Conservation (phyloP, 1,140 invertebrate species). For the Drosophila bocqueti region DNA sequence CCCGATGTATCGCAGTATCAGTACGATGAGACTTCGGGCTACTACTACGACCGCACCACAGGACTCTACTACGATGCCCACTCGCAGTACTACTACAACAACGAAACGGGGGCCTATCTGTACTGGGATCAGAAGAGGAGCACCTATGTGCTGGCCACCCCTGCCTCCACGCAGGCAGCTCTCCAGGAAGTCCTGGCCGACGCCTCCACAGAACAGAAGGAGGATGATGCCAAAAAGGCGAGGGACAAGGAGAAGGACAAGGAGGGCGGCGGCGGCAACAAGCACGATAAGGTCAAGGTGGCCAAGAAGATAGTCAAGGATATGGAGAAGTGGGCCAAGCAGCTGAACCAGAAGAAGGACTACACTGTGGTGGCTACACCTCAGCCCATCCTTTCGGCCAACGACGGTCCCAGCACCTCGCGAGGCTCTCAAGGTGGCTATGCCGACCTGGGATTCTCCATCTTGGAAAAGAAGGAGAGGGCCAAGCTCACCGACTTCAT, state of each 20-base stretch:
- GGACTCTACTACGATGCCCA: slow-evolving; percentile 98
- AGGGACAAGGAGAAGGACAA: slow-evolving; percentile 84
- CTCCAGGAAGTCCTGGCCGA: slow-evolving; percentile 62
- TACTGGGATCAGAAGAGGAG: slow-evolving; percentile 96
- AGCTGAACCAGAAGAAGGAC: slow-evolving; percentile 98
- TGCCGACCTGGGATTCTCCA: slow-evolving; percentile 96
- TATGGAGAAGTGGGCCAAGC: slow-evolving; percentile 98
- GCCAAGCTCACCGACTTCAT: slow-evolving; percentile 58
- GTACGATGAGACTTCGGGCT: slow-evolving; percentile 97
- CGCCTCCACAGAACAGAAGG: slow-evolving; percentile 41
- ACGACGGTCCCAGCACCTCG: slow-evolving; percentile 65
- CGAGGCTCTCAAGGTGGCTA: slow-evolving; percentile 86
- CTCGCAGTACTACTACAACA: slow-evolving; percentile 97
- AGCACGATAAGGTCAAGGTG: slow-evolving; percentile 95
- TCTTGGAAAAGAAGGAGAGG: slow-evolving; percentile 89
- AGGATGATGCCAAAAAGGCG: slow-evolving; percentile 85
- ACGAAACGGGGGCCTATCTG: slow-evolving; percentile 94
- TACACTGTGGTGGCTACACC: slow-evolving; percentile 84
- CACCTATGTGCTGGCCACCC: slow-evolving; percentile 92
- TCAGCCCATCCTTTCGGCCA: slow-evolving; percentile 55
- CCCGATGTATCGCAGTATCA: slow-evolving; percentile 97
- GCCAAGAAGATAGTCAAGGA: slow-evolving; percentile 99
- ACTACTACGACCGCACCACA: slow-evolving; percentile 97
- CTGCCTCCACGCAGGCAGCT: slow-evolving; percentile 85
- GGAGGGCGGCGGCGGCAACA: slow-evolving; percentile 67